Percentiles rank a stretch among this genome's conserved stretches.
Conservation (phyloP, 2,888 invertebrate genomes). For the Papilio gigon region DNA sequence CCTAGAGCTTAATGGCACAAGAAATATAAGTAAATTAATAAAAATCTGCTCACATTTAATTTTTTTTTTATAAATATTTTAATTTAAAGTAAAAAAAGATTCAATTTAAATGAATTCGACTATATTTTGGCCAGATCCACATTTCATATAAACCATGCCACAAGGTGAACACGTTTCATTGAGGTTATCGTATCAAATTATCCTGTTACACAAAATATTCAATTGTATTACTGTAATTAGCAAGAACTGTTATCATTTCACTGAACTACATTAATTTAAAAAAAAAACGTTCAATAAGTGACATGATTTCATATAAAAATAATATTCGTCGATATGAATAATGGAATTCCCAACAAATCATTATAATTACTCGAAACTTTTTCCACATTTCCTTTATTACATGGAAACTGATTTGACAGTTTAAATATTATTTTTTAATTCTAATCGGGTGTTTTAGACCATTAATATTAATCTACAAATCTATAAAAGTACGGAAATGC, state of each 20-base stretch:
- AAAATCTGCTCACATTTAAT: too few relatives aligned
- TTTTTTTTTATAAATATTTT: too few relatives aligned
- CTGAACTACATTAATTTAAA: background rate
- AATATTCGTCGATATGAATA: too few relatives aligned
- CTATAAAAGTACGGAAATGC: too few relatives aligned
- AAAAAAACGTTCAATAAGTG: background rate
- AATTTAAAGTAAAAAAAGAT: too few relatives aligned
- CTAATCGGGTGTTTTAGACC: too few relatives aligned
- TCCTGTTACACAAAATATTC: background rate
- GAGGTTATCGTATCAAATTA: background rate
- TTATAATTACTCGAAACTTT: background rate
- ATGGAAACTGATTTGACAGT: too few relatives aligned
- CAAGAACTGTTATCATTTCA: background rate
- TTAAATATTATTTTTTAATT: too few relatives aligned
- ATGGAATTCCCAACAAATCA: background rate
- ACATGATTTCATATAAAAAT: background rate
- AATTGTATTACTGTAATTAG: background rate
- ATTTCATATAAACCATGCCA: background rate
- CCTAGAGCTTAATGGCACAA: too few relatives aligned
- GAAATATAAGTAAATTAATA: too few relatives aligned
- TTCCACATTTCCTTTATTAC: background rate
- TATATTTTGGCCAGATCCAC: background rate
- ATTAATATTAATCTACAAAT: too few relatives aligned
- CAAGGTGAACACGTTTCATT: constrained; percentile 1
- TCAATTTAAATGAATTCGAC: background rate